These are phyloP conservation scores for Dissostichus mawsoni DNA, from an alignment of 2,113 vertebrate genomes.

Conservation along the genomic window DNA sequence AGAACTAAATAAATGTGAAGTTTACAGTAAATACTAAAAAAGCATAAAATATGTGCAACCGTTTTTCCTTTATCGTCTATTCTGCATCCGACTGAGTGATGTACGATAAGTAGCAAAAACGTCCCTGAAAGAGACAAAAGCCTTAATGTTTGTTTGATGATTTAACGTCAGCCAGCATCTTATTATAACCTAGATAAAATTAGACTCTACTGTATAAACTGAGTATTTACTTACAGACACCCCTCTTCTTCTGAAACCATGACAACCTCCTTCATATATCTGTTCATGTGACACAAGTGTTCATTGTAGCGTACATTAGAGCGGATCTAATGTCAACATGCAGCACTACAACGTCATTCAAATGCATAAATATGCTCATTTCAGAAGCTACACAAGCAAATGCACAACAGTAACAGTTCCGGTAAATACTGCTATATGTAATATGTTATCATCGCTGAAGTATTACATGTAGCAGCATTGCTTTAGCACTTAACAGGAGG, in stretches of 20 bases:
- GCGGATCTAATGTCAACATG: constrained; percentile 61
- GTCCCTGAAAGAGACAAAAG: too few relatives aligned
- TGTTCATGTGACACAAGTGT: constrained; percentile 78
- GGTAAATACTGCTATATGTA: background rate
- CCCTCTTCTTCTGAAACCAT: constrained; percentile 78
- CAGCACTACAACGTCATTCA: constrained; percentile 42
- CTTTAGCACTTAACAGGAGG: background rate
- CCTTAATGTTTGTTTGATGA: background rate
- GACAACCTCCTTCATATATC: constrained; percentile 77
- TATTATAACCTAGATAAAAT: constrained; percentile 18
- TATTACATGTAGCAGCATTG: background rate
- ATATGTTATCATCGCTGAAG: background rate
- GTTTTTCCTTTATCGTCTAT: too few relatives aligned
- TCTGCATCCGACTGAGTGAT: too few relatives aligned
- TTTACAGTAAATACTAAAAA: too few relatives aligned
- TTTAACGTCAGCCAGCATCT: background rate
- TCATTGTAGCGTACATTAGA: constrained; percentile 69
- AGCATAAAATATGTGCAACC: too few relatives aligned
- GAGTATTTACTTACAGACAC: constrained; percentile 75
- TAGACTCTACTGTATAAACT: constrained; percentile 44
- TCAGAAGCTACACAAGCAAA: background rate
- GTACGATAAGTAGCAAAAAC: too few relatives aligned
- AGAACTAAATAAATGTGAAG: background rate
- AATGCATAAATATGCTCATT: constrained; percentile 16
- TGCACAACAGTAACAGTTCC: background rate